phyloP scores from a whole-genome alignment of 1,140 invertebrate genomes.

The Tetramorium parvispinum region DNA sequence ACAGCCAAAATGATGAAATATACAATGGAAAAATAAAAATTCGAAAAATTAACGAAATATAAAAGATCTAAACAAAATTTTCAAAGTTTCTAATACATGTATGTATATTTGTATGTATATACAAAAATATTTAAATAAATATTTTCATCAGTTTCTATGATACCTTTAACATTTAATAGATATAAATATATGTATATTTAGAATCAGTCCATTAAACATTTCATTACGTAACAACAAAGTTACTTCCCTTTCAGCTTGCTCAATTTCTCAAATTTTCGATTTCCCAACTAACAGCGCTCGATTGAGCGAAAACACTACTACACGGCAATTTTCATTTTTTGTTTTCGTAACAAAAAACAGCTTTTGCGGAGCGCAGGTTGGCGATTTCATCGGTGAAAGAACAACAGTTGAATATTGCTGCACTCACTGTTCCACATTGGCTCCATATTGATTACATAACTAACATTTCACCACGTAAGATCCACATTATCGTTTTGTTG shows the following conservation, averaged over 20 bases:
- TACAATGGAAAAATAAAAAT: not conserved
- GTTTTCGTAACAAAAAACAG: slow-evolving; percentile 15
- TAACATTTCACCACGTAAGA: not conserved
- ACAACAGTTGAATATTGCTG: not conserved
- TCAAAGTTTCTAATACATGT: not conserved
- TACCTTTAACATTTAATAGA: not conserved
- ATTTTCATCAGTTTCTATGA: not conserved
- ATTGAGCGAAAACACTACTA: not conserved
- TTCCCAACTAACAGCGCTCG: slow-evolving; percentile 22
- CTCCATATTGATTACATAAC: not conserved
- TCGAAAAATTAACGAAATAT: not conserved
- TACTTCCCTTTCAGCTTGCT: not conserved
- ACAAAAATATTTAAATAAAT: not conserved
- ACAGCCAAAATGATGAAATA: not conserved
- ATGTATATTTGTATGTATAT: not conserved
- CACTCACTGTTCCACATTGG: not conserved
- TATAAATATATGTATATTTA: slow-evolving; percentile 5
- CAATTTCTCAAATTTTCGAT: slow-evolving; percentile 34
- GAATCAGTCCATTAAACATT: not conserved
- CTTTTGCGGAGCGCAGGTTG: not conserved
- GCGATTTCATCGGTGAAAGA: slow-evolving; percentile 25
- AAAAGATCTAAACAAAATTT: not conserved
- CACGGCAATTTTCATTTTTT: slow-evolving; percentile 34
- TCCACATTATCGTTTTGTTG: not conserved
- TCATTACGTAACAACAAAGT: slow-evolving; percentile 7